Evolutionary conservation across 2,113 vertebrate species (phyloP).

Genomic region (Pristiophorus japonicus): DNA sequence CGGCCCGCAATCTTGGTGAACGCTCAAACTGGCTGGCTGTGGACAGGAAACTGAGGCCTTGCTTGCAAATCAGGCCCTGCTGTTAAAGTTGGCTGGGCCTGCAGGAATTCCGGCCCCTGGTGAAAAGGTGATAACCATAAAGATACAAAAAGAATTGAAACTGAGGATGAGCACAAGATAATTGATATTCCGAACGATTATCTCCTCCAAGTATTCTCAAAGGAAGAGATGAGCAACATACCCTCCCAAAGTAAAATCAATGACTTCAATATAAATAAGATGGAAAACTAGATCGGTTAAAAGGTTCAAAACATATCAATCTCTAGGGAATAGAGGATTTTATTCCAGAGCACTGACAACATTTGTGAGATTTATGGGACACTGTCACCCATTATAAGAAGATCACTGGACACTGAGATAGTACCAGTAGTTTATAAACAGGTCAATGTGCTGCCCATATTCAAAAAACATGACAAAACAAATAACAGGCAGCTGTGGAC

Average conservation of each 20-base stretch:
- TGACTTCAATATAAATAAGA: neutral
- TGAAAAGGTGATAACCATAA: neutral
- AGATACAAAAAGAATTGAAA: neutral
- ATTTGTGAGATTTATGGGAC: neutral
- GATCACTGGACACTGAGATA: neutral
- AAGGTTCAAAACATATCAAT: neutral
- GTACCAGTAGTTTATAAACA: neutral
- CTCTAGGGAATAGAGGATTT: neutral
- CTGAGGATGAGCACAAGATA: neutral
- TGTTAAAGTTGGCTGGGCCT: too few relatives aligned
- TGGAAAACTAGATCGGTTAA: neutral
- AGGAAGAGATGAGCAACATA: neutral
- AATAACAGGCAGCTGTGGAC: too few relatives aligned
- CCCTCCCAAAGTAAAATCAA: neutral
- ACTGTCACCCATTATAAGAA: neutral
- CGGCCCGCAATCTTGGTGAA: too few relatives aligned
- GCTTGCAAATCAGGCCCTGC: too few relatives aligned
- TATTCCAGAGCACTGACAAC: neutral
- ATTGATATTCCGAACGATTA: neutral
- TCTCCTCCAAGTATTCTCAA: neutral
- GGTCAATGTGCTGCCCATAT: neutral
- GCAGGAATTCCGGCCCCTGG: too few relatives aligned
- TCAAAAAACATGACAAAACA: too few relatives aligned
- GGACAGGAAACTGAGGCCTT: too few relatives aligned
- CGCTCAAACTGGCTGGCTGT: too few relatives aligned